phyloP scores from a whole-genome alignment of 2,888 invertebrate species.

The Exephanes ischioxanthus region DNA sequence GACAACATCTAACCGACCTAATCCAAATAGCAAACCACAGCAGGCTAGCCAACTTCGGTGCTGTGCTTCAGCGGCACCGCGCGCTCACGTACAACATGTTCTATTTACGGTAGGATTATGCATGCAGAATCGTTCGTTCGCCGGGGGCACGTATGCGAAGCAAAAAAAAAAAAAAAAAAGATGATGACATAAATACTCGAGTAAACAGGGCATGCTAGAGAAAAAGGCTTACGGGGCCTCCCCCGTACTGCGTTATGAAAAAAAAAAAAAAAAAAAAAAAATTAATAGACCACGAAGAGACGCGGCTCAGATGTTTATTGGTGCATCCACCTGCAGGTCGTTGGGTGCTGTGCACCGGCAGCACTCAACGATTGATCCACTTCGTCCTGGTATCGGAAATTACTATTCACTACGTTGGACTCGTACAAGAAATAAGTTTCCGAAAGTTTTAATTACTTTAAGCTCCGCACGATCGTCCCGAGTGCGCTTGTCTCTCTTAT shows the following conservation, averaged over 20 bases:
- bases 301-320: slow-evolving; percentile 63
- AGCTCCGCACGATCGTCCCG: slow-evolving; percentile 29
- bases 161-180: slow-evolving; percentile 7
- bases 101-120: slow-evolving; percentile 38
- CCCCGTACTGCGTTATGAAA: not conserved
- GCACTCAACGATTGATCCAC: slow-evolving; percentile 36
- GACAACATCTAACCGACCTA: not conserved
- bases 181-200: slow-evolving; percentile 4
- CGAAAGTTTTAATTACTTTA: slow-evolving; percentile 66
- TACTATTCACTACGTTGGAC: slow-evolving; percentile 63
- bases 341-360: slow-evolving; percentile 26
- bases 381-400: slow-evolving; percentile 66
- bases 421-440: slow-evolving; percentile 65
- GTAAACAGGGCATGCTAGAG: slow-evolving; percentile 48
- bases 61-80: not conserved
- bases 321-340: slow-evolving; percentile 64
- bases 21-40: slow-evolving; percentile 16
- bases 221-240: slow-evolving; percentile 20
- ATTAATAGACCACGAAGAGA: slow-evolving; percentile 66
- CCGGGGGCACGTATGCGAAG: not conserved
- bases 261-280: slow-evolving; percentile 59
- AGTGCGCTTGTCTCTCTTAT: not conserved
- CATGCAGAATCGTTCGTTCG: slow-evolving; percentile 5
- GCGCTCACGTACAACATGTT: not conserved
- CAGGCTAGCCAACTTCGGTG: slow-evolving; percentile 5